Base-by-base conservation (phyloP, 2,797 vertebrate genomes). In the Danio albolineatus region DNA sequence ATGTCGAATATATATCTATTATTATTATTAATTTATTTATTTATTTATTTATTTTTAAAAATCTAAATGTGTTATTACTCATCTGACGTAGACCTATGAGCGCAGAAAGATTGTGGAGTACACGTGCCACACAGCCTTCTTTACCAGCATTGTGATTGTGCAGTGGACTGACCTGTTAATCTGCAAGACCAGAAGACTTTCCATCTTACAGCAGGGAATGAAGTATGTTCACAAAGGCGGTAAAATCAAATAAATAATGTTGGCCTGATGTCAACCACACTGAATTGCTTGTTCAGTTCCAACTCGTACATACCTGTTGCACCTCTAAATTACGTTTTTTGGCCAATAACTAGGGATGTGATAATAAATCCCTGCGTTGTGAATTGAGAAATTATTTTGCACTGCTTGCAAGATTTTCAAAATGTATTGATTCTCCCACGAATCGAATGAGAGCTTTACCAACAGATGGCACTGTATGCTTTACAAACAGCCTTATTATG, bases 161-260 rank as follows among this genome's bases (percentile, higher is more conserved):
- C 96, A 96, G 77, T 96, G 96, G 96, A 95, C 95, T 0, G 95
- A 96, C 79, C 71, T 96, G 89, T 92, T 96, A 86, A 96, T 96
- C 87, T 96, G 96, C 76, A 96, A 96, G 88, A 96, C 96, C 84
- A 88, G 95, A 85, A 95, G 94, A 90, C 96, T 96, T 86, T 96
- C 96, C 0, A 94, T 96, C 86, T 92, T 96, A 88, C 94, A 96
- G 73, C 96, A 96, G 85, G 95, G 95, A 7, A 96, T 96, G 96
- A 96, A 96, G 96, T 96, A 89, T 92, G 94, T 92, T 9, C 1
- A 8, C 36, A 66, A 19, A 28, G 44, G 17, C 2, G 10, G 1
- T 9, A n/a, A 10, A n/a, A 10, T 51, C 0, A 49, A 13, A 21
- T 2, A 38, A 10, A 6, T 5, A 2, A n/a, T 51, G 38, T 16